Evolutionary conservation across 1,140 invertebrate species (phyloP), one percentile per base, ranked within the genome.

Genomic region (Cheumatopsyche charites): DNA sequence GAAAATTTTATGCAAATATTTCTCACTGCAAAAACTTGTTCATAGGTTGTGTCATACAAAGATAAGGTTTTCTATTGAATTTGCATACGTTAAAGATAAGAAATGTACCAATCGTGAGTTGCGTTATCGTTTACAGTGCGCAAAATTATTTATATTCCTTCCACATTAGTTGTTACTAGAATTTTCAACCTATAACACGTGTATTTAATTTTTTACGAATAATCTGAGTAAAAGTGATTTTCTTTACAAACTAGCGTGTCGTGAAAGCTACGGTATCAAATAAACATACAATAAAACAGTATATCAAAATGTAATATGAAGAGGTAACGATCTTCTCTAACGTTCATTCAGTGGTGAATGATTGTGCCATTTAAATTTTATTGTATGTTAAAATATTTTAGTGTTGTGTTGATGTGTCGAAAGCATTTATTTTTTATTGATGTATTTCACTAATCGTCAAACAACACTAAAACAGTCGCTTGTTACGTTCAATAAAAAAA

Each of bases 371-470:
- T 65, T 72, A 66, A 66, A 58, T 73, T 72, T 75, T 75, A 75
- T 75, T 75, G 65, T 70, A 75, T 70, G 73, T 75, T 75, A 62
- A 71, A 72, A 69, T 72, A 69, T 69, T 71, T 71, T 68, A 75
- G 49, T 68, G 73, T 49, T 72, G 55, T 62, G 65, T 75, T 71
- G 70, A 75, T 72, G 58, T 62, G 62, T 65, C 49, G n/a, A n/a
- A 67, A 41, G 42, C 43, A 26, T 26, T 29, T 45, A 45, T 58
- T 66, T 62, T 75, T 75, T 75, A 71, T 72, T 67, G 73, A 45
- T 45, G 41, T 67, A 47, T 55, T 62, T 75, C 73, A 72, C 43
- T 71, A 69, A 71, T 70, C 67, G 69, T 52, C 62, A 43, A 58
- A 36, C 62, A 71, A 69, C 67, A 75, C 71, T 72, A 72, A 75